Conservation (phyloP, 2,888 invertebrate genomes). For the Leptothorax acervorum region DNA sequence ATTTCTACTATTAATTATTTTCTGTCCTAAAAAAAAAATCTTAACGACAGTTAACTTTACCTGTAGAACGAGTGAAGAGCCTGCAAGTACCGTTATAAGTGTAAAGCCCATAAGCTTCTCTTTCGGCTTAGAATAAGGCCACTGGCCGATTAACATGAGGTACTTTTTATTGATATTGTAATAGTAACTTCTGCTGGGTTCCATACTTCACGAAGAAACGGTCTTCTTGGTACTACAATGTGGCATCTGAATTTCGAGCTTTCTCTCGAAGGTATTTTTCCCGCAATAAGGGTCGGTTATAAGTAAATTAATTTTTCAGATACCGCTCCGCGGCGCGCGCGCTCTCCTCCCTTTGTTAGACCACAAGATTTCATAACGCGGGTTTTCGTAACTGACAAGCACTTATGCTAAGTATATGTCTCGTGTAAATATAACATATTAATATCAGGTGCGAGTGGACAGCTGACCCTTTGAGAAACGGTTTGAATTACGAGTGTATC, state of each 20-base stretch:
- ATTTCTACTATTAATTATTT: background rate
- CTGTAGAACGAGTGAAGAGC: background rate
- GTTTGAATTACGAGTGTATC: background rate
- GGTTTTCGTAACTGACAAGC: background rate
- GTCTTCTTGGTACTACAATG: background rate
- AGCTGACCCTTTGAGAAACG: background rate
- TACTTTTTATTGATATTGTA: background rate
- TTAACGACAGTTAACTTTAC: background rate
- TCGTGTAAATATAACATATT: background rate
- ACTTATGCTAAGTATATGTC: background rate
- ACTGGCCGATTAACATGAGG: background rate
- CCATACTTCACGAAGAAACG: background rate
- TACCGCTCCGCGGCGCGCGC: no score
- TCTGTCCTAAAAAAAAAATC: background rate
- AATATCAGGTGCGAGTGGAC: background rate
- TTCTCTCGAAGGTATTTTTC: background rate
- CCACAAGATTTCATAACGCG: background rate
- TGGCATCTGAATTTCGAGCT: background rate
- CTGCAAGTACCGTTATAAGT: no score
- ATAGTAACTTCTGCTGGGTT: background rate
- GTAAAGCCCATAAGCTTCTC: background rate
- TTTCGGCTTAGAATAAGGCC: constrained; percentile 17
- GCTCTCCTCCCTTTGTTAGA: background rate
- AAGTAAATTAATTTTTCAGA: no score
- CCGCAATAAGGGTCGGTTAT: background rate